A percentile compares a stretch with the other conserved stretches of the same genome.
Evolutionary conservation across 2,113 vertebrate species (phyloP).

Genomic region (Actenoides lindsayi): DNA sequence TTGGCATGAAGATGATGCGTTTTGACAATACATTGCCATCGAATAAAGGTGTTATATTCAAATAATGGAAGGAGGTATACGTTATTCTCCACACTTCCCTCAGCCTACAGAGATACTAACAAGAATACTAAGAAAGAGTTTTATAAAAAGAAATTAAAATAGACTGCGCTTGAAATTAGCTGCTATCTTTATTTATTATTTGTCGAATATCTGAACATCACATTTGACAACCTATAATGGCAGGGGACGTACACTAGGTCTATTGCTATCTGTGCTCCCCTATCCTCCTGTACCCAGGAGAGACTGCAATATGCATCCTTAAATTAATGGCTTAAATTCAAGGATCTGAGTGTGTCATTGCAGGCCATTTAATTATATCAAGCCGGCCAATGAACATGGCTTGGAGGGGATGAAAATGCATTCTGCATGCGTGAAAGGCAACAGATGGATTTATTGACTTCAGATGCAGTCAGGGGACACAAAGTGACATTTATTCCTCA

Average conservation of each 20-base stretch:
- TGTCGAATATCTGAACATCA: background rate
- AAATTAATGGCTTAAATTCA: slow-evolving; percentile 4
- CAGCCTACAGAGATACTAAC: background rate
- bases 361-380: slow-evolving; percentile 10
- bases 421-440: slow-evolving; percentile 31
- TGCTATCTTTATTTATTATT: background rate
- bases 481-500: slow-evolving; percentile 55
- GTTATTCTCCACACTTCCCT: background rate
- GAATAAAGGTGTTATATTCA: background rate
- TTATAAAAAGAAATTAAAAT: background rate
- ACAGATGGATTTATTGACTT: slow-evolving; percentile 55
- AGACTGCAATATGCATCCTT: background rate
- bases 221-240: background rate
- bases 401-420: slow-evolving; percentile 17
- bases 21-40: background rate
- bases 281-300: background rate
- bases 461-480: slow-evolving; percentile 37
- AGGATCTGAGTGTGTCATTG: background rate
- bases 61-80: background rate
- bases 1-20: background rate
- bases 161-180: background rate
- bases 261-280: background rate
- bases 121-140: background rate
- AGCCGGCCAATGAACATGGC: background rate
- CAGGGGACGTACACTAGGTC: background rate